Evolutionary conservation across 2,888 invertebrate species (phyloP), one percentile per base, ranked within the genome.

Genomic region (Atethmia centrago): DNA sequence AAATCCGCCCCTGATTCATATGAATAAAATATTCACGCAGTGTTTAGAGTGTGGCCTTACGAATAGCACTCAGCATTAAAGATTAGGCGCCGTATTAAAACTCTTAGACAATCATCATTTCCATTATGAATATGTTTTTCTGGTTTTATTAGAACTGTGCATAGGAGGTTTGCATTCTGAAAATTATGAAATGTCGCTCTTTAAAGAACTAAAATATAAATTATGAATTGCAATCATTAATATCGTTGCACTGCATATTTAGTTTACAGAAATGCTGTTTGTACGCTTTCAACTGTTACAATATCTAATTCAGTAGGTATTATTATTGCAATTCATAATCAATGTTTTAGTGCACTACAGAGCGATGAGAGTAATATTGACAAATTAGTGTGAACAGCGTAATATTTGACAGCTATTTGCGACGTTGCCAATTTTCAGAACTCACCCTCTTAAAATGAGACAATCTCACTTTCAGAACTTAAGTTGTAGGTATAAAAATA

Each of bases 1-100:
- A 56, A 81, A 69, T 56, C 68, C n/a, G 10, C 65, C 55, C 42
- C 47, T 65, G 40, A 62, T 68, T 42, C 47, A 47, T 53, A 42
- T 61, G 16, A 76, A 61, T 65, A 51, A 69, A 76, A 77, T 66
- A 77, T 79, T 66, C 70, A 72, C 47, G 42, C 31, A 42, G 31
- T 40, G 31, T 47, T n/a, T 40, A n/a, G 28, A 62, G n/a, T 77
- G n/a, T 51, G 36, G 28, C 59, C 59, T 51, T 61, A 53, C 71
- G 31, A 79, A 58, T 55, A 59, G 21, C 19, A 40, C 56, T 56
- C 7, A 51, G 21, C 21, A 61, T 25, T 53, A 31, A 53, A 71
- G 16, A 53, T 55, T 47, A 71, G 14, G 51, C 5, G 9, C 25
- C 25, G 5, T 31, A n/a, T 71, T 40, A n/a, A 36, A 47, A 62